phyloP scores from a whole-genome alignment of 2,797 vertebrate species.

The Notolepis coatsorum region DNA sequence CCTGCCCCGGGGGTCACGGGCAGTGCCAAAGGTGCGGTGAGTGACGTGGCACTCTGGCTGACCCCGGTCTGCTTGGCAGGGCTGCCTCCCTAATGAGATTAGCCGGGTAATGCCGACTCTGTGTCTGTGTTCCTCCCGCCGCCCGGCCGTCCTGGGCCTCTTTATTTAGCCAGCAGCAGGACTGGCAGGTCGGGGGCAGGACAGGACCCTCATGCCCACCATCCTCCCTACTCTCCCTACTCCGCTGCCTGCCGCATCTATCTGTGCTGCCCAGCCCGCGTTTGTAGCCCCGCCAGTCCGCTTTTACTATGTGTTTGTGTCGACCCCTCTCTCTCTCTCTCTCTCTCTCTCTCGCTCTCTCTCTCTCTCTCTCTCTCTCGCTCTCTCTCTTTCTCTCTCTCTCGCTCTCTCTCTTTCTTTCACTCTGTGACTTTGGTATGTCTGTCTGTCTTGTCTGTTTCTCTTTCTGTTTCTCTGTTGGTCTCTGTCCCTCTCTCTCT shows the following conservation, averaged over 20 bases:
- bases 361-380: neutral
- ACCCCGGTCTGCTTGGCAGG: constrained; percentile 83
- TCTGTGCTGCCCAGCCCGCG: constrained; percentile 40
- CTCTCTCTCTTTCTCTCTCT: constrained; percentile 6
- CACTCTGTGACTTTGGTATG: constrained; percentile 1
- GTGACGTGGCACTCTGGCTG: constrained; percentile 88
- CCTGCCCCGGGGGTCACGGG: constrained; percentile 68
- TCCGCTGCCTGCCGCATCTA: constrained; percentile 26
- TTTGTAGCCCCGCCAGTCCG: constrained; percentile 31
- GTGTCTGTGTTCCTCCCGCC: constrained; percentile 83
- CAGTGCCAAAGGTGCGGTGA: constrained; percentile 83
- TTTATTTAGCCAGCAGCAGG: constrained; percentile 83
- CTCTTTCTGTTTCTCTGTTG: constrained; percentile 17
- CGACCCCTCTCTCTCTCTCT: constrained; percentile 5
- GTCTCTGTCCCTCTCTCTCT: neutral
- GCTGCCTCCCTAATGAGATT: constrained; percentile 86
- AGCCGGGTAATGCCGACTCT: constrained; percentile 85
- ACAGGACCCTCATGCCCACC: constrained; percentile 71
- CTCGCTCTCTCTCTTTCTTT: neutral
- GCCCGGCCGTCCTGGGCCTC: constrained; percentile 75
- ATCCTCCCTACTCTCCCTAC: constrained; percentile 13
- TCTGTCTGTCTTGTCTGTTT: constrained; percentile 2
- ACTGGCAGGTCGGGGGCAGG: constrained; percentile 81
- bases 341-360: neutral
- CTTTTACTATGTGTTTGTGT: neutral